Evolutionary conservation across 1,140 invertebrate species (phyloP), one percentile per base, ranked within the genome.

Genomic region (Stegodyphus dumicola): DNA sequence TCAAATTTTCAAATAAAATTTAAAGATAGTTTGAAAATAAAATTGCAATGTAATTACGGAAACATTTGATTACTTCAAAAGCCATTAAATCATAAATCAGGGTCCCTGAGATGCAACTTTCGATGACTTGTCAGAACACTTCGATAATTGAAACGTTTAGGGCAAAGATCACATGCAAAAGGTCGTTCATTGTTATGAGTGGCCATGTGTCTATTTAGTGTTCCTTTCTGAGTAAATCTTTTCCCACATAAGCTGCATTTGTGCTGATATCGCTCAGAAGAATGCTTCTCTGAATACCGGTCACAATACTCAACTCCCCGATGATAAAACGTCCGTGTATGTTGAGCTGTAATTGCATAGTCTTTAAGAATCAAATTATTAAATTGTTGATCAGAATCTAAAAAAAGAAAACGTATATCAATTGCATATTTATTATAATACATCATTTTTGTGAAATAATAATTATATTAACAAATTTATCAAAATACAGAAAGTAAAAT

Each of bases 181-280:
- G 87, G 88, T 52, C 87, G 88, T 69, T 85, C 87, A 6, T 86
- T 88, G 7, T 87, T 88, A 66, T 88, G 88, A 9, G 88, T 88
- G 11, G 85, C 33, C 81, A 87, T 74, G 33, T 87, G 86, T 13
- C 83, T 49, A 54, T 74, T 87, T 51, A 75, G 54, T 13, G 78
- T 71, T 18, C 85, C 85, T 73, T 85, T 87, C 53, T 73, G 64
- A 1, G 77, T 66, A 56, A 76, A 77, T 48, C 70, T 13, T 5
- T 87, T 85, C 9, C n/a, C 60, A 49, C 71, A 81, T 10, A 71
- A n/a, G 49, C 56, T 51, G 49, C 69, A 73, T 11, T 70, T 77
- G 56, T 71, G 73, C 0, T 60, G 56, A 69, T 53, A 64, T 5
- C 49, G 33, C 33, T 33, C 33, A 33, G 33, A 33, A 33, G 33